Base-by-base conservation (phyloP, 2,888 invertebrate species). In the Belgica antarctica region DNA sequence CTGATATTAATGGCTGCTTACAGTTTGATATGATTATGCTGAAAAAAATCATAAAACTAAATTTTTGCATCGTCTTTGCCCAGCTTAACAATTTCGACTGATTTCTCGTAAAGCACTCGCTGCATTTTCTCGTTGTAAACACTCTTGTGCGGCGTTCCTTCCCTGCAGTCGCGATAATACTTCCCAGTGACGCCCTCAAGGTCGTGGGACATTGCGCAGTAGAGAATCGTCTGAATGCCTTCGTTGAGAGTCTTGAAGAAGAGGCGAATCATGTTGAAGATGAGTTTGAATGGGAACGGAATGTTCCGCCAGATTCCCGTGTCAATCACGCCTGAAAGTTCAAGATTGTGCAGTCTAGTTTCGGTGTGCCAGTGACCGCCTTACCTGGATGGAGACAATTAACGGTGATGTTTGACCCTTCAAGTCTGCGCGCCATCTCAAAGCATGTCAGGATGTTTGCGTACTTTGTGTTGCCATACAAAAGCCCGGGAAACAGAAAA, bases 241-340 rank as follows among this genome's bases (percentile, higher is more conserved):
- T 70, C 70, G 12, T 31, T 4, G 1, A 36, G 15, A 24, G 22
- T 62, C 25, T 70, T 70, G 34, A 62, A 61, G 2, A 28, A 70
- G 19, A 34, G 7, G 25, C 62, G 57, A 19, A 2, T 8, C 8
- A 57, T 10, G n/a, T 4, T 22, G 8, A 41, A 47, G 2, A 70
- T 34, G n/a, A 62, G 24, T 1, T 46, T 12, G 31, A 70, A 10
- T 46, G 70, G 70, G 22, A 70, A 70, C 25, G 70, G 62, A 41
- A 91, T 86, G 71, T 86, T 89, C 70, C 88, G 85, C 91, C 92
- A 92, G 70, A 93, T 92, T 0, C 90, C 92, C 0, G 88, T 87
- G 76, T 90, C 89, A 7, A 63, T 19, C n/a, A 63, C 63, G 22
- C 63, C 63, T 63, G 10, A 1, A 15, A 63, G 41, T 34, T 41